These are phyloP conservation scores for Epirrhoe alternata DNA, from an alignment of 2,888 invertebrate species.

Conservation along the genomic window DNA sequence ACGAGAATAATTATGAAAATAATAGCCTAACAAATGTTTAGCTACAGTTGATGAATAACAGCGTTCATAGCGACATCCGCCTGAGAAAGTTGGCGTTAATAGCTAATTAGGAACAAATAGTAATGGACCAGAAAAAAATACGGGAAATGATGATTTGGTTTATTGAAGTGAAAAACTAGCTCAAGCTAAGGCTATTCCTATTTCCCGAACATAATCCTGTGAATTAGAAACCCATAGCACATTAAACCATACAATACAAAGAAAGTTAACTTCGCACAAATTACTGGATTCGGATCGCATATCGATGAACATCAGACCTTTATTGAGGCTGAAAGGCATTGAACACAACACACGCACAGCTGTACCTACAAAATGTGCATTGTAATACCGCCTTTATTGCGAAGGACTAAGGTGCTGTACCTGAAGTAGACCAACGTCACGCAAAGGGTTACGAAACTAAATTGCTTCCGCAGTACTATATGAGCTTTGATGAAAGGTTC, in stretches of 20 bases:
- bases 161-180: not conserved
- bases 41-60: not conserved
- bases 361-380: constrained; percentile 18
- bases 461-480: constrained; percentile 60
- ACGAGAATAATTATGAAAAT: constrained; percentile 1
- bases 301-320: constrained; percentile 45
- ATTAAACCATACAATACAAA: constrained; percentile 24
- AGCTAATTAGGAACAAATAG: constrained; percentile 6
- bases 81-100: constrained; percentile 18
- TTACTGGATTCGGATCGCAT: constrained; percentile 40
- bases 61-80: constrained; percentile 7
- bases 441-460: constrained; percentile 61
- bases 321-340: constrained; percentile 49
- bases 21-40: not conserved
- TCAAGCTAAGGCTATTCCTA: not conserved
- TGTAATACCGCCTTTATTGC: constrained; percentile 39
- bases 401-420: constrained; percentile 38
- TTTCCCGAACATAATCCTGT: constrained; percentile 1
- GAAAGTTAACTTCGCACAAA: constrained; percentile 39
- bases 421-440: constrained; percentile 46
- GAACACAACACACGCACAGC: constrained; percentile 44
- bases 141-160: not conserved
- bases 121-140: constrained; percentile 3
- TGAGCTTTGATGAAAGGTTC: constrained; percentile 57
- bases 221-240: constrained; percentile 14